Evolutionary conservation across 2,113 vertebrate genomes (phyloP), one percentile per base, ranked within the genome.

Genomic region (Pteropus alecto): DNA sequence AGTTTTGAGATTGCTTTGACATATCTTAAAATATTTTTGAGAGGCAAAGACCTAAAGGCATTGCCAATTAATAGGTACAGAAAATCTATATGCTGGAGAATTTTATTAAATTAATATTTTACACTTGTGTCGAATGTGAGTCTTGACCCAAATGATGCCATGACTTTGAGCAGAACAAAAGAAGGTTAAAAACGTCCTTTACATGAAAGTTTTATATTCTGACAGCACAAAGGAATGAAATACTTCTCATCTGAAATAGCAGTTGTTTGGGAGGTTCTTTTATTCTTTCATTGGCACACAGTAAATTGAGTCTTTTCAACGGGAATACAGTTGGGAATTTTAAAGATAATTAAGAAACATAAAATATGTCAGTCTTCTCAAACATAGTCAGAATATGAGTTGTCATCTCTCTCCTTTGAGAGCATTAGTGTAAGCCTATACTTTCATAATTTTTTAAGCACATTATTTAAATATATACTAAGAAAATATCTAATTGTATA

Each of bases 271-370:
- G 94, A 97, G 96, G 87, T 96, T 98, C 95, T 98, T 98, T 98
- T 98, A 98, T 96, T 98, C 98, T 98, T 97, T 98, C 98, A 98
- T 96, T 97, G 98, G 97, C 97, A 97, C 91, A 96, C 67, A 96
- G 97, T 98, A 98, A 98, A 98, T 96, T 98, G 98, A 98, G 96
- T 95, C 98, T 98, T 98, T 97, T 98, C 96, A 98, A 97, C 86
- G 98, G 98, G 95, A 98, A 98, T 98, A 96, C 98, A 97, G 91
- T 87, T 92, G 98, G 98, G 98, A 98, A 98, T 98, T 96, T 96
- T 98, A 98, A 98, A 98, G 98, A 98, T 98, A 99, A 99, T 99
- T 98, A 98, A 98, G 98, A 98, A 98, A 98, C 98, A 98, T 98
- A 99, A 99, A 99, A 98, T 98, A 98, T 97, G 98, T 97, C 98